Conservation (phyloP, 2,797 vertebrate genomes). For the Xerus rutilus region DNA sequence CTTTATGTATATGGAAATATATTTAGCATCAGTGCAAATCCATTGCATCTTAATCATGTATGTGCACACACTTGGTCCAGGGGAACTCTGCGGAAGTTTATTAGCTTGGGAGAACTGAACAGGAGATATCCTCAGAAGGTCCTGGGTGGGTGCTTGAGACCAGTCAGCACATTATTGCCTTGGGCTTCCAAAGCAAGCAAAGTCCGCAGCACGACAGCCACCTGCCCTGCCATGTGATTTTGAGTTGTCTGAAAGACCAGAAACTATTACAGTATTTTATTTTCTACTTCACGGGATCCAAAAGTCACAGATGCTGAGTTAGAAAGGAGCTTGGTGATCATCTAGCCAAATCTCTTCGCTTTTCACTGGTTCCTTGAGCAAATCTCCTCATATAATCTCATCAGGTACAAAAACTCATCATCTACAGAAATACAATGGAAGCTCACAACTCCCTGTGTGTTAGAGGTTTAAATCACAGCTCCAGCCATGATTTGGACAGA, state of each 20-base stretch:
- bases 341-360: not conserved
- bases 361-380: not conserved
- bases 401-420: not conserved
- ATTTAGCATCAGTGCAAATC: not conserved
- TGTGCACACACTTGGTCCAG: not conserved
- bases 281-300: not conserved
- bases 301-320: not conserved
- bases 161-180: not conserved
- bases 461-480: not conserved
- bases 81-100: not conserved
- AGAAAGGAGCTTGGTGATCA: not conserved
- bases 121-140: not conserved
- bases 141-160: not conserved
- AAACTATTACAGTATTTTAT: not conserved
- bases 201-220: not conserved
- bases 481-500: not conserved
- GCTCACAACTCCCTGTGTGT: not conserved
- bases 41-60: not conserved
- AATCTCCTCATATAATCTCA: conserved; percentile 34
- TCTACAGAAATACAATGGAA: not conserved
- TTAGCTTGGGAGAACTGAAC: not conserved
- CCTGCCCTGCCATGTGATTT: not conserved
- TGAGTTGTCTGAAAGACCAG: not conserved
- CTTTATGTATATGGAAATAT: not conserved
- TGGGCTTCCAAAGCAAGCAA: not conserved